phyloP scores from a whole-genome alignment of 2,113 vertebrate genomes.

The Ceyx melanurus region DNA sequence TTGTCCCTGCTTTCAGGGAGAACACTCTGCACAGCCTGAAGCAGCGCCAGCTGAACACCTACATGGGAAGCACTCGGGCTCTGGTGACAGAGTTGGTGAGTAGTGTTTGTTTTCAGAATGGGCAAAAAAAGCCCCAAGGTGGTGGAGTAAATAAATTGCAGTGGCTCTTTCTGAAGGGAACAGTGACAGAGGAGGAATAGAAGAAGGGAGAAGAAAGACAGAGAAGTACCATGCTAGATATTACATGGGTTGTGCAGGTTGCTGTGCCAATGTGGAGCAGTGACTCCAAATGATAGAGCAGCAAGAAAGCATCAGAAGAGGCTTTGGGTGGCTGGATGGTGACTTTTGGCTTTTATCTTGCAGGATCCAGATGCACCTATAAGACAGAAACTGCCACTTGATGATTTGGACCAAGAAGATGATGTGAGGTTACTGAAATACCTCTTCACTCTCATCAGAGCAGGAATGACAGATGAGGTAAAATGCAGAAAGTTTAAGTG shows the following conservation, averaged over 20 bases:
- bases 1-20: slow-evolving; percentile 82
- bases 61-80: slow-evolving; percentile 79
- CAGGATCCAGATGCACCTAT: slow-evolving; percentile 96
- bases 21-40: slow-evolving; percentile 92
- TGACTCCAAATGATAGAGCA: background rate
- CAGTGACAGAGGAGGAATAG: background rate
- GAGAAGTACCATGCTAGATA: background rate
- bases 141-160: background rate
- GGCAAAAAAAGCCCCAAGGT: background rate
- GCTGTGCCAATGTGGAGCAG: background rate
- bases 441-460: slow-evolving; percentile 92
- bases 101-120: background rate
- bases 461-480: slow-evolving; percentile 97
- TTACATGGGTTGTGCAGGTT: background rate
- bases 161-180: background rate
- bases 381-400: slow-evolving; percentile 92
- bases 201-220: background rate
- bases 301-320: background rate
- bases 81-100: slow-evolving; percentile 95
- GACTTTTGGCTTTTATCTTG: background rate
- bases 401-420: slow-evolving; percentile 94
- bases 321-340: background rate
- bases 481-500: background rate
- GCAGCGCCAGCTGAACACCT: slow-evolving; percentile 77
- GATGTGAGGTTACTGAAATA: slow-evolving; percentile 90